Conservation (phyloP, 2,888 invertebrate genomes). For the Thera britannica region DNA sequence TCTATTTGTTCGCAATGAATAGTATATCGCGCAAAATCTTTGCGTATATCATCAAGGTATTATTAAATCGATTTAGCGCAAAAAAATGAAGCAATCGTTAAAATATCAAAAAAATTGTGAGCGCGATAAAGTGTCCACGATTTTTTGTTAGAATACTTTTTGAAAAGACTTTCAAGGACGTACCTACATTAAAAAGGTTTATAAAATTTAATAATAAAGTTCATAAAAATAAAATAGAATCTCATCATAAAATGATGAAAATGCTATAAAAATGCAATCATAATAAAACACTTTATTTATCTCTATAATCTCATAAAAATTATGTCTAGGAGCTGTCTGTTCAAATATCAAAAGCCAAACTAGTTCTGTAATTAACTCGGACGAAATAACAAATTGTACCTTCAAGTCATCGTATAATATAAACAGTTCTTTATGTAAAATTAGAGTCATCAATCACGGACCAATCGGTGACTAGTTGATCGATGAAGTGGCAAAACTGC, state of each 20-base stretch:
- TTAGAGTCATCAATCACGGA: conserved; percentile 60
- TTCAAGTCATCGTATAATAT: conserved; percentile 28
- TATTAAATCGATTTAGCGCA: too few relatives aligned
- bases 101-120: too few relatives aligned
- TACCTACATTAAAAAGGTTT: background rate
- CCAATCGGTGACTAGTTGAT: conserved; percentile 58
- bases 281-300: conserved; percentile 28
- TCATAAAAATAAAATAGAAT: conserved; percentile 24
- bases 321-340: conserved; percentile 23
- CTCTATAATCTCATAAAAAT: conserved; percentile 25
- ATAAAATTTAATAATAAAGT: background rate
- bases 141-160: too few relatives aligned
- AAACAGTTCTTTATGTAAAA: conserved; percentile 43
- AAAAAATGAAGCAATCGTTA: too few relatives aligned
- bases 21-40: too few relatives aligned
- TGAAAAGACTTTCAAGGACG: too few relatives aligned
- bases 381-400: conserved; percentile 24
- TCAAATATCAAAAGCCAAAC: conserved; percentile 28
- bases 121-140: too few relatives aligned
- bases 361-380: conserved; percentile 30
- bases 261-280: conserved; percentile 25
- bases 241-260: conserved; percentile 9
- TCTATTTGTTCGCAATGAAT: too few relatives aligned
- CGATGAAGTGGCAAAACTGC: conserved; percentile 64
- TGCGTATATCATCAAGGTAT: too few relatives aligned